Conservation (phyloP, 2,113 vertebrate species). For the Pluvialis apricaria region DNA sequence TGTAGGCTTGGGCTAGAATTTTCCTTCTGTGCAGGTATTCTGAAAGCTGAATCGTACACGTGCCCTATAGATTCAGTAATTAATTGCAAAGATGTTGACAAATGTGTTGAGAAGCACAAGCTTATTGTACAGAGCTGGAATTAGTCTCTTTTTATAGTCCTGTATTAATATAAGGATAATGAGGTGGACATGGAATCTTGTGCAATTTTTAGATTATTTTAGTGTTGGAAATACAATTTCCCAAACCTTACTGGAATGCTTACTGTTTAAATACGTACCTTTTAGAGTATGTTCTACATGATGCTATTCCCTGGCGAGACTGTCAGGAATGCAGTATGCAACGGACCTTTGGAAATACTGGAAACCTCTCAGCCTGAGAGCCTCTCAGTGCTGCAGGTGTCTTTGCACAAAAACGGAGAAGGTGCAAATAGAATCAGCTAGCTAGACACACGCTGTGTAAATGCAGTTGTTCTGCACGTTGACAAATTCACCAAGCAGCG, state of each 20-base stretch:
- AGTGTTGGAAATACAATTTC: neutral
- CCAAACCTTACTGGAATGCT: neutral
- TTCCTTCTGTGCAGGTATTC: neutral
- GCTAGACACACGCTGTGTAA: rapidly evolving
- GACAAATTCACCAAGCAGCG: neutral
- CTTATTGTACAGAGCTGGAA: neutral
- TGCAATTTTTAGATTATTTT: neutral
- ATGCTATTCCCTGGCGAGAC: neutral
- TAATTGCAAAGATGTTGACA: neutral
- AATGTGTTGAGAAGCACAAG: neutral
- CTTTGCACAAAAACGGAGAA: neutral
- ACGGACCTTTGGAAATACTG: neutral
- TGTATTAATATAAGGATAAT: neutral
- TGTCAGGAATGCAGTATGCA: neutral
- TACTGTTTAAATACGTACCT: neutral
- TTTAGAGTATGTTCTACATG: neutral
- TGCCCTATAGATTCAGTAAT: neutral
- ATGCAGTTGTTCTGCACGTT: neutral
- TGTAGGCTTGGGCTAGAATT: neutral
- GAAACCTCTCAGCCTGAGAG: neutral
- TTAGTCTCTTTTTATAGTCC: neutral
- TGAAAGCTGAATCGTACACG: neutral
- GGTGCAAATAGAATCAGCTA: neutral
- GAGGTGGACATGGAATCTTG: neutral
- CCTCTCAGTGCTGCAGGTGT: neutral